Evolutionary conservation across 2,797 vertebrate species (phyloP).

Genomic region (Leptatherina wallacei): DNA sequence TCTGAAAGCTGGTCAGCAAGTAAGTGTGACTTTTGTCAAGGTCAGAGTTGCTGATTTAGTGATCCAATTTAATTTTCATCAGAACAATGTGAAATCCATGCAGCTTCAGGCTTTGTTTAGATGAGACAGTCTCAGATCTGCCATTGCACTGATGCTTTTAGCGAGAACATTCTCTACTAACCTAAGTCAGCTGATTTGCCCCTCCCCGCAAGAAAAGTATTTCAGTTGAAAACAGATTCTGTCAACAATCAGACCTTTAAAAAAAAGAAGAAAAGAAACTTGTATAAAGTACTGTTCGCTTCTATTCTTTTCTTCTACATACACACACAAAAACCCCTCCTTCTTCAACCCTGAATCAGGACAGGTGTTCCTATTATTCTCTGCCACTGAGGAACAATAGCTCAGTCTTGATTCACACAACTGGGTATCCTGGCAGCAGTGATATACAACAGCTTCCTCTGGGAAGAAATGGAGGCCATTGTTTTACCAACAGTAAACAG

Average conservation of each 20-base stretch:
- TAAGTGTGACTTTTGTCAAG: too few relatives aligned
- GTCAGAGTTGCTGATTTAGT: too few relatives aligned
- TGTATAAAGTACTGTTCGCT: not conserved
- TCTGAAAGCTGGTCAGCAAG: too few relatives aligned
- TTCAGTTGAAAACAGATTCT: not conserved
- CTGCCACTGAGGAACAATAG: slow-evolving; percentile 55
- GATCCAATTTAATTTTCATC: too few relatives aligned
- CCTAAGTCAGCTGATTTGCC: too few relatives aligned
- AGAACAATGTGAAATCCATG: too few relatives aligned
- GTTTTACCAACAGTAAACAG: slow-evolving; percentile 45
- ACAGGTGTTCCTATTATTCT: slow-evolving; percentile 50
- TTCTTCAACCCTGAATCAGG: slow-evolving; percentile 50
- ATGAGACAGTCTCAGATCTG: too few relatives aligned
- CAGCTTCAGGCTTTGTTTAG: too few relatives aligned
- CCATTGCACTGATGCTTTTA: too few relatives aligned
- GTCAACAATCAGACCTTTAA: too few relatives aligned
- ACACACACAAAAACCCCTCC: slow-evolving; percentile 6
- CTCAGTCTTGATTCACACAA: slow-evolving; percentile 53
- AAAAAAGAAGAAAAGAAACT: too few relatives aligned
- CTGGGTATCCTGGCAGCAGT: slow-evolving; percentile 47
- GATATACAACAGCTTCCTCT: slow-evolving; percentile 56
- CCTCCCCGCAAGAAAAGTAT: not conserved
- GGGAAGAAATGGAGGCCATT: slow-evolving; percentile 50
- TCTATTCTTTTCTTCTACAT: slow-evolving; percentile 8
- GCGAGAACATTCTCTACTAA: too few relatives aligned